Conservation (phyloP, 2,113 vertebrate species). For the Gnathonemus longibarbis region DNA sequence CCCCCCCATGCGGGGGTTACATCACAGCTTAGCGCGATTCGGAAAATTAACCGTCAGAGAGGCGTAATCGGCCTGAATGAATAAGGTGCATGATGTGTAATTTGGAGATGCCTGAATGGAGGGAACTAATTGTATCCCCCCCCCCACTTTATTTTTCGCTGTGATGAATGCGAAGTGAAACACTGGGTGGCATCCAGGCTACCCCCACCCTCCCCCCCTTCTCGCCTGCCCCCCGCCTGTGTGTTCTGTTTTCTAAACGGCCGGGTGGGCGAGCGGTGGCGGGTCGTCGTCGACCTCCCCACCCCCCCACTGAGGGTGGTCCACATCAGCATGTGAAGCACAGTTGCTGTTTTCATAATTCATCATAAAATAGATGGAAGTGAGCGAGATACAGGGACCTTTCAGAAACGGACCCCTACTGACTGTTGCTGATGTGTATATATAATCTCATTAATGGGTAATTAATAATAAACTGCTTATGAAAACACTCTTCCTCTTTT, state of each 20-base stretch:
- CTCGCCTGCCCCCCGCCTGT: background rate
- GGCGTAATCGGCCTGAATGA: slow-evolving; percentile 39
- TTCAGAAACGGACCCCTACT: background rate
- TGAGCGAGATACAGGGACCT: background rate
- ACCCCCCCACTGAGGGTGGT: background rate
- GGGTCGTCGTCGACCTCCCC: background rate
- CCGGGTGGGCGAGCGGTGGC: background rate
- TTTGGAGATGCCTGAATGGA: slow-evolving; percentile 5
- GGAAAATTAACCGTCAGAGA: slow-evolving; percentile 49
- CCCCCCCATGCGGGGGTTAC: slow-evolving; percentile 51
- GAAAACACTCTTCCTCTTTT: background rate
- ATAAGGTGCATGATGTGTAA: slow-evolving; percentile 26
- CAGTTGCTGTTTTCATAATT: background rate
- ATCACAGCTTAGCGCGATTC: slow-evolving; percentile 56
- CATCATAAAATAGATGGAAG: background rate
- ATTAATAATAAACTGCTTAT: background rate
- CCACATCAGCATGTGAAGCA: background rate
- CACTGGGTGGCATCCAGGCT: slow-evolving; percentile 11
- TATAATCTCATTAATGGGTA: background rate
- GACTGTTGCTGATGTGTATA: background rate
- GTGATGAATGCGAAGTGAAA: slow-evolving; percentile 22
- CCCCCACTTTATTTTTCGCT: background rate
- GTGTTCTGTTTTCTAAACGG: background rate
- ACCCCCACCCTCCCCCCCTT: background rate
- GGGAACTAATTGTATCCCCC: background rate